Evolutionary conservation across 2,113 vertebrate genomes (phyloP), one percentile per base, ranked within the genome.

Genomic region (Tyto alba): DNA sequence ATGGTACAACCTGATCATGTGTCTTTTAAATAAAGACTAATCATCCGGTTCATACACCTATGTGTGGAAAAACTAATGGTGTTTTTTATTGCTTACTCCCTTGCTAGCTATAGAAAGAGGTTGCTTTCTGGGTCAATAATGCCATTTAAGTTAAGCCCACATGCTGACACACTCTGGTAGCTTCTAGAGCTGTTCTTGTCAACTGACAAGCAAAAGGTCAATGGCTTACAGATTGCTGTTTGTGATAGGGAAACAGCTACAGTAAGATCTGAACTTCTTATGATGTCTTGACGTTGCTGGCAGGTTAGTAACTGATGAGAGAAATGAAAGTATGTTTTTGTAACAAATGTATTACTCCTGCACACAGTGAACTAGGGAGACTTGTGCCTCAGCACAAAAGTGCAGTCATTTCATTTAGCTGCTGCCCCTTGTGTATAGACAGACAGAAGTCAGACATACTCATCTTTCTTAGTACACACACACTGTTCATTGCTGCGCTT

Each of bases 101-200:
- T 80, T 77, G 22, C 50, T 69, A 30, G 59, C 88, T 93, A 26
- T 62, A 69, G 57, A 90, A 97, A 52, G 90, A 88, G 68, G 91
- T 80, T 89, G 30, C 80, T 98, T 95, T 97, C 96, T 91, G 95
- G 95, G 94, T 98, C 97, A 97, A 11, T 95, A 95, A 88, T 95
- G 95, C 75, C 92, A 75, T 96, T 97, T 95, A 90, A 94, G 88
- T 80, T 89, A 95, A 93, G 90, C 59, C 87, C 63, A 75, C 86
- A 48, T 50, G 71, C 63, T 91, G 96, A 93, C 88, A 95, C 91
- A 93, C 50, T 83, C 93, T 88, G 90, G 91, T 91, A 88, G 69
- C 72, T 97, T 95, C 92, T 91, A n/a, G 88, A 88, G 74, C 67
- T 53, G 6, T 85, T 96, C 79, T 78, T 69, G 68, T 93, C 79